These are phyloP conservation scores for Rotaria socialis DNA, from an alignment of 2,888 invertebrate species.

Conservation along the genomic window DNA sequence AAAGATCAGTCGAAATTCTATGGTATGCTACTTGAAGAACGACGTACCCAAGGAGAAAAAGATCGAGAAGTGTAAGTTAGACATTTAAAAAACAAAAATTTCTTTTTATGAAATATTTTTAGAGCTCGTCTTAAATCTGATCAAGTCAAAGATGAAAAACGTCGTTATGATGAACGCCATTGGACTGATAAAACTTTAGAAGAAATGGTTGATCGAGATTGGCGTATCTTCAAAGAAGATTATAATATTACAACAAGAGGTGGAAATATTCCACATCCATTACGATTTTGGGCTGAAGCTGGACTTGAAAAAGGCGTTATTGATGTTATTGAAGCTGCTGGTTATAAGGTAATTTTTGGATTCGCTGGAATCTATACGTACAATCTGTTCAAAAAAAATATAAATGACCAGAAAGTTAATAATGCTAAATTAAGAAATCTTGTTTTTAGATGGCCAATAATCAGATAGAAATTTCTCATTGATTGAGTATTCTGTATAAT, in stretches of 20 bases:
- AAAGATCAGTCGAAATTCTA: conserved; percentile 94
- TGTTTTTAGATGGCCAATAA: too few relatives aligned
- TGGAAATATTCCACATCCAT: conserved; percentile 90
- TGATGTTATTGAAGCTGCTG: conserved; percentile 86
- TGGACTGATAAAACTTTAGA: conserved; percentile 89
- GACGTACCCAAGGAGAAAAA: conserved; percentile 90
- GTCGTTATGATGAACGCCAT: conserved; percentile 96
- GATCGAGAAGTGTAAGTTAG: conserved; percentile 74
- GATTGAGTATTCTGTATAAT: too few relatives aligned
- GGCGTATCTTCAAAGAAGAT: conserved; percentile 98
- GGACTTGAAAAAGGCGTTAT: conserved; percentile 80
- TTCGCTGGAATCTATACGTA: conserved; percentile 48
- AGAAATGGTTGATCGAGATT: conserved; percentile 98
- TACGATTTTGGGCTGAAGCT: conserved; percentile 89
- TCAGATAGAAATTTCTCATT: too few relatives aligned
- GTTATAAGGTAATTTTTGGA: conserved; percentile 67
- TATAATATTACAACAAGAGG: conserved; percentile 97
- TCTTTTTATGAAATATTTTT: conserved; percentile 58
- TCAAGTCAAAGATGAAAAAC: conserved; percentile 90
- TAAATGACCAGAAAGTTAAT: too few relatives aligned
- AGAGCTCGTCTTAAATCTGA: conserved; percentile 75
- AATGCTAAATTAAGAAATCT: too few relatives aligned
- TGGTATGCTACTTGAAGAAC: conserved; percentile 84
- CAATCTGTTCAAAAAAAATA: too few relatives aligned
- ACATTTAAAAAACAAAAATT: too few relatives aligned